Conservation (phyloP, 2,797 vertebrate genomes). For the Percopsis omiscomaycus region DNA sequence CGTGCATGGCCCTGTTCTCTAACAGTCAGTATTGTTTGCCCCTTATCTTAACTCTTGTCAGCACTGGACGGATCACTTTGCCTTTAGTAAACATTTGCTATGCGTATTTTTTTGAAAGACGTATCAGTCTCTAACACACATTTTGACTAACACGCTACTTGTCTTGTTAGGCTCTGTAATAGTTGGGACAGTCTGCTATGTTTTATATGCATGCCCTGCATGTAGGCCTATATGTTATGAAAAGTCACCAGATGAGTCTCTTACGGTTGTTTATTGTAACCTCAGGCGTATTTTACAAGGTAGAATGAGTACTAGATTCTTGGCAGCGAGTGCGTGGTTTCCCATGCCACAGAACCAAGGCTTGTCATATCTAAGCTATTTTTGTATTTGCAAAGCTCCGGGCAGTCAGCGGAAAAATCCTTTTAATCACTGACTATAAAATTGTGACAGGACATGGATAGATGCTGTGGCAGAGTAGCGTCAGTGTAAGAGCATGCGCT, state of each 20-base stretch:
- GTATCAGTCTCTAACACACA: no score
- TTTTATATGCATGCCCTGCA: not conserved
- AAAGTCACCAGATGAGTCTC: conserved; percentile 41
- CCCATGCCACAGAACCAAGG: not conserved
- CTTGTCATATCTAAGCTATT: not conserved
- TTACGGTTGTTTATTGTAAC: conserved; percentile 31
- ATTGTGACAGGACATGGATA: not conserved
- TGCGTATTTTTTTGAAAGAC: no score
- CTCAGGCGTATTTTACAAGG: conserved; percentile 20
- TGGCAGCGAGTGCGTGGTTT: not conserved
- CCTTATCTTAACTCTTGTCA: not conserved
- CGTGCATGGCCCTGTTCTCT: conserved; percentile 4
- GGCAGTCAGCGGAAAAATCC: not conserved
- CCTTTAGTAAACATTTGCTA: not conserved
- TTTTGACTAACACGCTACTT: no score
- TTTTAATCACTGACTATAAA: not conserved
- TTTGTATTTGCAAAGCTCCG: not conserved
- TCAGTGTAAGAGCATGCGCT: conserved; percentile 3
- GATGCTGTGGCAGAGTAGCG: not conserved
- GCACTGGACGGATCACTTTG: not conserved
- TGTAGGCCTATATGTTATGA: conserved; percentile 7
- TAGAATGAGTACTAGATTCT: not conserved
- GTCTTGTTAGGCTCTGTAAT: not conserved
- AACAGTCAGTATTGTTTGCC: not conserved
- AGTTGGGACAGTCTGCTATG: conserved; percentile 4